Evolutionary conservation across 2,797 vertebrate genomes (phyloP).

Genomic region (Propithecus perrieri): DNA sequence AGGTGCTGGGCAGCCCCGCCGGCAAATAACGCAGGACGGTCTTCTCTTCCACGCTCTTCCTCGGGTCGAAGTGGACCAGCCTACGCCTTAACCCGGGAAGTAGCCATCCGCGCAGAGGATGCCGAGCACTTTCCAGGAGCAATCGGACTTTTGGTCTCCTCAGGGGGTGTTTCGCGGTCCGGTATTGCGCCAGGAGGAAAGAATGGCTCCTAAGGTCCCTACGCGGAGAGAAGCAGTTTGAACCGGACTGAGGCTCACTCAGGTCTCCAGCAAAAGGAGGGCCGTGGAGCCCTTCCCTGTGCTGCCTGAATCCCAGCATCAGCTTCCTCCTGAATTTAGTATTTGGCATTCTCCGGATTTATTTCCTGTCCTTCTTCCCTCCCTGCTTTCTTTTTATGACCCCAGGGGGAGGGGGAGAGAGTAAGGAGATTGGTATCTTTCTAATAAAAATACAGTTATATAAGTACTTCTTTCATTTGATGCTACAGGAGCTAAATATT

Average conservation of each 20-base stretch:
- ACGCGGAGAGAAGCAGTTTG: background rate
- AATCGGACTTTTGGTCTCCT: background rate
- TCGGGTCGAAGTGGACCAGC: constrained; percentile 35
- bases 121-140: background rate
- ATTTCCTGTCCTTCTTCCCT: constrained; percentile 45
- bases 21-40: background rate
- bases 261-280: background rate
- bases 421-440: constrained; percentile 42
- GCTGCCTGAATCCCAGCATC: background rate
- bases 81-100: background rate
- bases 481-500: constrained; percentile 37
- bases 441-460: constrained; percentile 63
- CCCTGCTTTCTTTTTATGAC: constrained; percentile 64
- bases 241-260: background rate
- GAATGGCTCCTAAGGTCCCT: background rate
- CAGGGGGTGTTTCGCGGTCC: background rate
- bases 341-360: constrained; percentile 51
- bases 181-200: background rate
- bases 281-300: background rate
- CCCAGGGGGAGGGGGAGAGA: constrained; percentile 31
- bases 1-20: constrained; percentile 49
- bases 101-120: background rate
- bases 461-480: constrained; percentile 48
- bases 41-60: constrained; percentile 49
- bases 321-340: constrained; percentile 50